A percentile compares a stretch with the other conserved stretches of the same genome.
Conservation (phyloP, 2,888 invertebrate genomes). For the Zygogramma bicolorata region DNA sequence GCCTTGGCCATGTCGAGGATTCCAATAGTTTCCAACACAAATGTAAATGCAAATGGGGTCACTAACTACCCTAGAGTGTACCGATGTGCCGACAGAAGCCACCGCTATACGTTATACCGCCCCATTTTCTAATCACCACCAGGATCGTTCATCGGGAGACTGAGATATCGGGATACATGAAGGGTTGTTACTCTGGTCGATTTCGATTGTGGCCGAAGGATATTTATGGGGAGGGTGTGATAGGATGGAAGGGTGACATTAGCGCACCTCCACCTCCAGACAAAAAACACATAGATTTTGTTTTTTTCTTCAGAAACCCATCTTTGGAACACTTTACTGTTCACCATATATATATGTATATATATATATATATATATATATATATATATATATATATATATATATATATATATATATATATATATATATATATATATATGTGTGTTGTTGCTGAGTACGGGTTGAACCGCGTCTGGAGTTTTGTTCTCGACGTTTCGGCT, state of each 20-base stretch:
- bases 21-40: constrained; percentile 60
- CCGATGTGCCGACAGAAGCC: constrained; percentile 47
- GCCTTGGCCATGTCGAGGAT: constrained; percentile 62
- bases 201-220: neutral
- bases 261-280: neutral
- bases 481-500: too few species aligned
- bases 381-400: too few species aligned
- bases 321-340: too few species aligned
- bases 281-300: neutral
- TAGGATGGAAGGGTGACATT: neutral
- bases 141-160: constrained; percentile 37
- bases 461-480: too few species aligned
- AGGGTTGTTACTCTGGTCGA: constrained; percentile 11
- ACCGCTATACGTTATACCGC: constrained; percentile 39
- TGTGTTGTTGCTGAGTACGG: too few species aligned
- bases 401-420: too few species aligned
- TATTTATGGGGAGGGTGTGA: neutral
- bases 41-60: constrained; percentile 64
- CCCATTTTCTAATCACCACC: constrained; percentile 50
- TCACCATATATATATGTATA: too few species aligned
- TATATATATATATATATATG: too few species aligned
- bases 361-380: too few species aligned
- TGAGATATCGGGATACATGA: constrained; percentile 13
- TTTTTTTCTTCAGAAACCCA: too few species aligned
- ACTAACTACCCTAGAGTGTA: constrained; percentile 54